phyloP scores from a whole-genome alignment of 2,888 invertebrate genomes.

The Acleris literana region DNA sequence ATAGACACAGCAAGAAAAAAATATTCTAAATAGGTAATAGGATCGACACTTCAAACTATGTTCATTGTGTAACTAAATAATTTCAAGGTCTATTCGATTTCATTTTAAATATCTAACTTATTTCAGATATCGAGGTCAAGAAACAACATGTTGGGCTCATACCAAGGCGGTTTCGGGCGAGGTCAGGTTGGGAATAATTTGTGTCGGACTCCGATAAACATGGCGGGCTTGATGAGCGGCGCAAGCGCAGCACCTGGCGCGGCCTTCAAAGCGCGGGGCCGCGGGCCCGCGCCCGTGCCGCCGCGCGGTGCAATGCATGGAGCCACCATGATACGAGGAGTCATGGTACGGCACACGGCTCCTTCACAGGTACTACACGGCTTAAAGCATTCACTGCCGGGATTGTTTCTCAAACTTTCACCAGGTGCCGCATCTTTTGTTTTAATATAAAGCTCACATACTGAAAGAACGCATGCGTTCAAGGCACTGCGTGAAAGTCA shows the following conservation, averaged over 20 bases:
- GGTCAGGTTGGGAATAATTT: slow-evolving; percentile 64
- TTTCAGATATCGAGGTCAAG: slow-evolving; percentile 63
- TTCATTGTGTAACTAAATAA: too few species aligned
- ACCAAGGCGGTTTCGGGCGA: slow-evolving; percentile 65
- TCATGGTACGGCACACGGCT: slow-evolving; percentile 84
- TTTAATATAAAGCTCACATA: too few species aligned
- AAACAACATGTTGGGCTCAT: slow-evolving; percentile 63
- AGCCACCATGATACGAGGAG: slow-evolving; percentile 65
- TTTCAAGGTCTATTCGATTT: too few species aligned
- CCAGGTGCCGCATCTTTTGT: too few species aligned
- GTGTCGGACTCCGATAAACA: slow-evolving; percentile 50
- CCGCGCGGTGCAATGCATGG: slow-evolving; percentile 56
- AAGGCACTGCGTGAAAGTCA: too few species aligned
- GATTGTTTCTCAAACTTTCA: too few species aligned
- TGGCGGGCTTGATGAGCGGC: slow-evolving; percentile 44
- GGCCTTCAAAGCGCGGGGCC: slow-evolving; percentile 60
- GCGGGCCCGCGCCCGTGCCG: slow-evolving; percentile 52
- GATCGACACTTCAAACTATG: too few species aligned
- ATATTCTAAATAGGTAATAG: too few species aligned
- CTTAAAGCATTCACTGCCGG: neutral
- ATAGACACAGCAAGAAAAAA: too few species aligned
- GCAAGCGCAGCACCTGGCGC: slow-evolving; percentile 42
- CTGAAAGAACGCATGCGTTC: too few species aligned
- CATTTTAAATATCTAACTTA: neutral
- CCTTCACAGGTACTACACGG: slow-evolving; percentile 79